Evolutionary conservation across 2,888 invertebrate species (phyloP).

Genomic region (Lymantria dispar): DNA sequence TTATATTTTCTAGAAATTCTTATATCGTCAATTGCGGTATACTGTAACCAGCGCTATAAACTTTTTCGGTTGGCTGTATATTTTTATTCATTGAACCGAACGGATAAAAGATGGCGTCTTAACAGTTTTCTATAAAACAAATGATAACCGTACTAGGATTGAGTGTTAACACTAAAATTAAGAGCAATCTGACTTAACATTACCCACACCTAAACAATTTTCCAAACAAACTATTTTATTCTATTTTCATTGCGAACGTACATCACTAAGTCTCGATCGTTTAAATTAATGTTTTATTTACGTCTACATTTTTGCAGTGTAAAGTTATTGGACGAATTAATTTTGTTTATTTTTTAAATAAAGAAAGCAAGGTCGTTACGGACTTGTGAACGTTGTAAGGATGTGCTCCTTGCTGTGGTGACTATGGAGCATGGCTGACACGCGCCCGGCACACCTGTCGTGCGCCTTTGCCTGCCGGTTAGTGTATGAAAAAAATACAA

Average conservation of each 20-base stretch:
- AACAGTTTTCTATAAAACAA: too few species aligned
- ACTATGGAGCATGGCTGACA: slow-evolving; percentile 5
- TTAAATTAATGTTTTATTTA: slow-evolving; percentile 40
- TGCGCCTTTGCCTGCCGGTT: neutral
- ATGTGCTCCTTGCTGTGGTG: slow-evolving; percentile 3
- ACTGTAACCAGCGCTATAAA: too few species aligned
- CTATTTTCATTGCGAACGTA: slow-evolving; percentile 32
- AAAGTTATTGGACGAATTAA: slow-evolving; percentile 15
- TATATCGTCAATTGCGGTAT: too few species aligned
- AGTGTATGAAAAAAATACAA: neutral
- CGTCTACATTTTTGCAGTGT: slow-evolving; percentile 32
- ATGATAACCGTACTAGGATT: too few species aligned
- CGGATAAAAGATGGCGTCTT: too few species aligned
- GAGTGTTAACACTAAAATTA: slow-evolving; percentile 1
- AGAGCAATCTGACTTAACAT: slow-evolving; percentile 24
- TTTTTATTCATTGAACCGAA: too few species aligned
- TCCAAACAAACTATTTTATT: slow-evolving; percentile 36
- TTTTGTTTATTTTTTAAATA: slow-evolving; percentile 12
- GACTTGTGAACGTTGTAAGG: slow-evolving; percentile 11
- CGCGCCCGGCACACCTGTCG: slow-evolving; percentile 31
- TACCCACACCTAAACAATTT: slow-evolving; percentile 24
- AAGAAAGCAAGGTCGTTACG: slow-evolving; percentile 29
- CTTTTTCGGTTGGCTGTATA: too few species aligned
- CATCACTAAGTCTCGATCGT: slow-evolving; percentile 34
- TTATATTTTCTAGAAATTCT: too few species aligned